phyloP scores from a whole-genome alignment of 2,888 invertebrate species.

The Pheosia gnoma region DNA sequence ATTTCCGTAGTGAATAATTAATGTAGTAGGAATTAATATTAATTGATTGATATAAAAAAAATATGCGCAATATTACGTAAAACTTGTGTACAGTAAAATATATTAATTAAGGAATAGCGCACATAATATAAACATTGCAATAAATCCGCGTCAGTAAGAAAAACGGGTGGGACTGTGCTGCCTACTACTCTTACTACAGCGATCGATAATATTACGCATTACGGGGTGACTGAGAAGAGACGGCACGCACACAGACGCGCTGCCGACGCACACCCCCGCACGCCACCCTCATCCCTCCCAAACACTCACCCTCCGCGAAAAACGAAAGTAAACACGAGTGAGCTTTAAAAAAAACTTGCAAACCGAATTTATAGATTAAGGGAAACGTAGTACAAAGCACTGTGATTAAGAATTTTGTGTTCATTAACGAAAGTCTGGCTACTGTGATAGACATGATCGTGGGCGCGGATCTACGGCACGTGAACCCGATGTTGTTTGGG shows the following conservation, averaged over 20 bases:
- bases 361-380: constrained; percentile 81
- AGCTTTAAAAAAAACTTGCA: constrained; percentile 73
- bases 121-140: constrained; percentile 60
- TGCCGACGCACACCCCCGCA: constrained; percentile 54
- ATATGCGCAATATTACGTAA: constrained; percentile 25
- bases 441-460: constrained; percentile 76
- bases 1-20: constrained; percentile 18
- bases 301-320: constrained; percentile 51
- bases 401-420: constrained; percentile 68
- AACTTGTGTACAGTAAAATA: constrained; percentile 27
- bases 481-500: constrained; percentile 70
- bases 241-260: constrained; percentile 56
- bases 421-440: constrained; percentile 50
- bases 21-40: constrained; percentile 29
- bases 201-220: constrained; percentile 85
- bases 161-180: constrained; percentile 57
- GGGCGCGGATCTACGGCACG: constrained; percentile 67
- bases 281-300: constrained; percentile 54
- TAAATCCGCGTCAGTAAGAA: constrained; percentile 64
- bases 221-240: constrained; percentile 67
- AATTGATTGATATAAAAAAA: constrained; percentile 19
- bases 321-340: constrained; percentile 69
- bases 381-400: constrained; percentile 73
- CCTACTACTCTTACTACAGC: constrained; percentile 74
- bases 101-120: constrained; percentile 33